Evolutionary conservation across 2,113 vertebrate species (phyloP), one percentile per base, ranked within the genome.

Genomic region (Hyaena hyaena): DNA sequence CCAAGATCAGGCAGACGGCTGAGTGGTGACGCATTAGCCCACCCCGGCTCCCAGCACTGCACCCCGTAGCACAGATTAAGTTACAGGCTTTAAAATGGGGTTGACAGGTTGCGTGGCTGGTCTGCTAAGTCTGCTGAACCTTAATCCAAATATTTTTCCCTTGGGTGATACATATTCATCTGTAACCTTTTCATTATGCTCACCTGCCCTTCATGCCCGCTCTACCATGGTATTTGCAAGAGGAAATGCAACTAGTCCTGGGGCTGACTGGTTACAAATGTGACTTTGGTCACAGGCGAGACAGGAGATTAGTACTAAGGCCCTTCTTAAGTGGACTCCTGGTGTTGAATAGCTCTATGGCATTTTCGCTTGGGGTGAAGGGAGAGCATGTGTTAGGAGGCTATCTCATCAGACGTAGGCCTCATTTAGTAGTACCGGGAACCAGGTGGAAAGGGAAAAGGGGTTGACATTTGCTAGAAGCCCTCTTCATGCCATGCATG

Each of bases 181-280:
- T 39, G 73, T 89, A 86, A 93, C 97, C 97, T 98, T 98, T 96
- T 94, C 96, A 61, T 90, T 93, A 71, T 86, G 89, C 94, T 23
- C 2, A 65, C 65, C 53, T 93, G 96, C 85, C 96, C 96, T 95
- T 96, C 84, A 7, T 74, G 80, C 84, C 71, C 66, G 66, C 66
- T 66, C 77, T 74, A 14, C 90, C 66, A 2, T 4, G 63, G 58
- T 88, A 11, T 95, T 94, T 91, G 80, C n/a, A 74, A 68, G 88
- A 88, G 73, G 79, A 96, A 35, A 26, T 58, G 76, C 69, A 95
- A 82, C 80, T 73, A 74, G 84, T 50, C 16, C 35, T 10, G 35
- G n/a, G 53, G 50, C 45, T 33, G 80, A 31, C 88, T 76, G n/a
- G 58, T 74, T 66, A 71, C 81, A 74, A 58, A 96, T 50, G 76